These are phyloP conservation scores for Mesorhabditis belari DNA, from an alignment of 2,888 invertebrate species.

Conservation along the genomic window DNA sequence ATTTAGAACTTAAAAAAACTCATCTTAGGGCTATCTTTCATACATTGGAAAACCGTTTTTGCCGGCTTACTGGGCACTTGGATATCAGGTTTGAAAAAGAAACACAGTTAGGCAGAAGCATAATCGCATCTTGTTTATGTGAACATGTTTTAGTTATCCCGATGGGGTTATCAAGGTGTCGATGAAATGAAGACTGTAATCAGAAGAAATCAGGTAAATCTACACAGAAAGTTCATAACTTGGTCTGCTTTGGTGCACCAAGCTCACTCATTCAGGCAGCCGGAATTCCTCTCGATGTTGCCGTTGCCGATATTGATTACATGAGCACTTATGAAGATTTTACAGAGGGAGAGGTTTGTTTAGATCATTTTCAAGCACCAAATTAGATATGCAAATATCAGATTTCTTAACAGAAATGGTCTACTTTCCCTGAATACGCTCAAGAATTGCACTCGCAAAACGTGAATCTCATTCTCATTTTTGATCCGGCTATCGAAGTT, in stretches of 20 bases:
- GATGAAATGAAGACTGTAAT: slow-evolving; percentile 35
- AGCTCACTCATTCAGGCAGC: too few species aligned
- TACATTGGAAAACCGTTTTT: slow-evolving; percentile 47
- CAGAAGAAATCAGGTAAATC: slow-evolving; percentile 21
- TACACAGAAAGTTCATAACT: too few species aligned
- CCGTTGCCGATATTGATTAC: slow-evolving; percentile 45
- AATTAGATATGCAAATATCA: not conserved
- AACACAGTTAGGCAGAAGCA: too few species aligned
- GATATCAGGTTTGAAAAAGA: slow-evolving; percentile 47
- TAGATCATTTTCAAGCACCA: too few species aligned
- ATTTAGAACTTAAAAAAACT: not conserved
- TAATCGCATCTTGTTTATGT: not conserved
- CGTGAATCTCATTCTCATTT: slow-evolving; percentile 42
- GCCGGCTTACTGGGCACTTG: slow-evolving; percentile 52
- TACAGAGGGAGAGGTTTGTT: slow-evolving; percentile 25
- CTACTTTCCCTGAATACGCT: slow-evolving; percentile 33
- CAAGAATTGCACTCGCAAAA: slow-evolving; percentile 30
- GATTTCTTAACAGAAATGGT: slow-evolving; percentile 31
- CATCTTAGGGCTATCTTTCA: slow-evolving; percentile 43
- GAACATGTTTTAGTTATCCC: slow-evolving; percentile 18
- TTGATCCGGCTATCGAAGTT: slow-evolving; percentile 49
- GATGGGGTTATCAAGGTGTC: slow-evolving; percentile 40
- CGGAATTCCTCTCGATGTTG: slow-evolving; percentile 44
- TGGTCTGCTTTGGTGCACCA: too few species aligned
- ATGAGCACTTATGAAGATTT: slow-evolving; percentile 29